A percentile compares a stretch with the other conserved stretches of the same genome.
Evolutionary conservation across 2,888 invertebrate species (phyloP).

Genomic region (Hirtodrosophila alboralis): DNA sequence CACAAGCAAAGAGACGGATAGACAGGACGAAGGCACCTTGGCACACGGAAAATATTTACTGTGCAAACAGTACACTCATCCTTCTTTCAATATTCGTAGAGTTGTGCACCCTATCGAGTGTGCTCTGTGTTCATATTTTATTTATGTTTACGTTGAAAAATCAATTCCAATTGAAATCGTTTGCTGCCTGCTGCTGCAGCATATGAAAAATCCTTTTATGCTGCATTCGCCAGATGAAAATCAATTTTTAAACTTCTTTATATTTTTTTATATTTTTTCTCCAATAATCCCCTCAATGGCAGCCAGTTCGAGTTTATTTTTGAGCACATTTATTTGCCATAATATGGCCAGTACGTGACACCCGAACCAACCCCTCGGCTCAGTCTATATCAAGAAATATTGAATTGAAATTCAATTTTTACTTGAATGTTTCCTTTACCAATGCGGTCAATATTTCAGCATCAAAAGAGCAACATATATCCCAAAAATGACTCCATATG

Average conservation of each 20-base stretch:
- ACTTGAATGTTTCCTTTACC: constrained; percentile 20
- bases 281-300: constrained; percentile 54
- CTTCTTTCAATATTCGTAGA: not conserved
- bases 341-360: constrained; percentile 73
- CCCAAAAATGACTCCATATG: constrained; percentile 69
- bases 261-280: too few species aligned
- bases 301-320: constrained; percentile 59
- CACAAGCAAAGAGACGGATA: not conserved
- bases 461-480: constrained; percentile 19
- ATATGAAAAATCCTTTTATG: constrained; percentile 73
- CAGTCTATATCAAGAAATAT: constrained; percentile 45
- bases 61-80: constrained; percentile 35
- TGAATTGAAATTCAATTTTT: constrained; percentile 58
- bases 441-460: constrained; percentile 6
- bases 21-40: constrained; percentile 11
- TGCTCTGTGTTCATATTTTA: constrained; percentile 73
- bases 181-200: constrained; percentile 24
- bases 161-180: constrained; percentile 71
- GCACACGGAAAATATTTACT: constrained; percentile 67
- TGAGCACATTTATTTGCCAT: constrained; percentile 82
- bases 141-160: constrained; percentile 78
- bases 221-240: constrained; percentile 64
- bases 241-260: constrained; percentile 80
- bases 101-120: constrained; percentile 28
- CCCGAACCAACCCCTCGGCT: not conserved